Percentiles rank a stretch among this genome's conserved stretches.
Evolutionary conservation across 2,797 vertebrate genomes (phyloP).

Genomic region (Champsocephalus esox): DNA sequence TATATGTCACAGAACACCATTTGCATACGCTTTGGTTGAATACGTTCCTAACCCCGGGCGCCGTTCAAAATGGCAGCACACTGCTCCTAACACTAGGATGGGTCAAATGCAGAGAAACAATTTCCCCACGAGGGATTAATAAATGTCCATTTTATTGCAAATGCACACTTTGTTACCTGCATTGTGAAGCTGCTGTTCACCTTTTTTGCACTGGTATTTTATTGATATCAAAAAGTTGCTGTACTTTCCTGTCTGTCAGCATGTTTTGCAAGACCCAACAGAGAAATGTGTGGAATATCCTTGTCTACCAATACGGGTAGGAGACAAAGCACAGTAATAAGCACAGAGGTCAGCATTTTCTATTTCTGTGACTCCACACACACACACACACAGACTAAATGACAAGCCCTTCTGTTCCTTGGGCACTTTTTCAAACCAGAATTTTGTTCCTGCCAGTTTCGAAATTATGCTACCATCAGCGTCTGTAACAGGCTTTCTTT

Average conservation of each 20-base stretch:
- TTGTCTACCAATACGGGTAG: conserved; percentile 47
- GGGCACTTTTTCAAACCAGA: conserved; percentile 36
- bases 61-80: too few relatives aligned
- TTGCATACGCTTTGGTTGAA: conserved; percentile 12
- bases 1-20: neutral
- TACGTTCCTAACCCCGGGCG: conserved; percentile 2
- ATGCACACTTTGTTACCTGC: conserved; percentile 36
- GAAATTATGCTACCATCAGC: conserved; percentile 57
- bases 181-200: conserved; percentile 24
- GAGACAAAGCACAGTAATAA: conserved; percentile 69
- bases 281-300: conserved; percentile 50
- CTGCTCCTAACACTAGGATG: too few relatives aligned
- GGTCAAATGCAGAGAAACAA: too few relatives aligned
- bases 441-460: conserved; percentile 61
- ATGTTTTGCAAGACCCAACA: conserved; percentile 58
- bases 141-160: neutral
- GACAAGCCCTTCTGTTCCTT: conserved; percentile 43
- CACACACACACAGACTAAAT: conserved; percentile 33
- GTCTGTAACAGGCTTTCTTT: conserved; percentile 2
- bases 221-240: conserved; percentile 40
- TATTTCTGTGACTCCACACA: conserved; percentile 52
- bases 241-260: conserved; percentile 63
- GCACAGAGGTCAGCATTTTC: conserved; percentile 74
- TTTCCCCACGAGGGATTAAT: too few relatives aligned
- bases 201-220: conserved; percentile 49